Evolutionary conservation across 1,140 invertebrate species (phyloP).

Genomic region (Leucophenga varia): DNA sequence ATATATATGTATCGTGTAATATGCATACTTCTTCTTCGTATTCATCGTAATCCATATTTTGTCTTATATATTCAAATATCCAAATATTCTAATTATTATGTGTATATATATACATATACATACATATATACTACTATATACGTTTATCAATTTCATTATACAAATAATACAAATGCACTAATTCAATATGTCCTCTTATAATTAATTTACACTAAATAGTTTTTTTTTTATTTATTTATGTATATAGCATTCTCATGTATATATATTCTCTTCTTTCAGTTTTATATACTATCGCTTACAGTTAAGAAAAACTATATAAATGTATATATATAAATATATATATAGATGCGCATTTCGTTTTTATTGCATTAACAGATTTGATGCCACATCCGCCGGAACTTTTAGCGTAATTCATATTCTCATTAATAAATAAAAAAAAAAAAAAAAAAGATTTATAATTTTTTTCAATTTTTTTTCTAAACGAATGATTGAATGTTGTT

Average conservation of each 20-base stretch:
- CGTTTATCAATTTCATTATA: slow-evolving; percentile 35
- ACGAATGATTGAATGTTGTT: too few species aligned
- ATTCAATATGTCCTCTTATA: slow-evolving; percentile 28
- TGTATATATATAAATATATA: slow-evolving; percentile 21
- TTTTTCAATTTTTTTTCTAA: not conserved
- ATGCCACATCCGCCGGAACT: not conserved
- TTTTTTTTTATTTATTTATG: slow-evolving; percentile 30
- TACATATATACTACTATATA: slow-evolving; percentile 34
- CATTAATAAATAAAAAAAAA: not conserved
- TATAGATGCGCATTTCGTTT: slow-evolving; percentile 1
- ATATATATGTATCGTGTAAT: slow-evolving; percentile 15
- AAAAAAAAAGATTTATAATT: not conserved
- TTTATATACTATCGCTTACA: not conserved
- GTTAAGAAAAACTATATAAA: slow-evolving; percentile 10
- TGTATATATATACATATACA: slow-evolving; percentile 22
- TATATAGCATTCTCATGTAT: slow-evolving; percentile 9
- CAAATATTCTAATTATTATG: too few species aligned
- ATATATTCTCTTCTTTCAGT: not conserved
- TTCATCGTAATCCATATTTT: too few species aligned
- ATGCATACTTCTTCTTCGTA: too few species aligned
- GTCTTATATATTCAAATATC: too few species aligned
- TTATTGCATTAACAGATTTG: not conserved
- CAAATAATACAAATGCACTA: slow-evolving; percentile 51
- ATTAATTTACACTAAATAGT: slow-evolving; percentile 32
- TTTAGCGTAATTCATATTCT: not conserved